These are phyloP conservation scores for Ganaspis brasiliensis DNA, from an alignment of 2,888 invertebrate species.

Conservation along the genomic window DNA sequence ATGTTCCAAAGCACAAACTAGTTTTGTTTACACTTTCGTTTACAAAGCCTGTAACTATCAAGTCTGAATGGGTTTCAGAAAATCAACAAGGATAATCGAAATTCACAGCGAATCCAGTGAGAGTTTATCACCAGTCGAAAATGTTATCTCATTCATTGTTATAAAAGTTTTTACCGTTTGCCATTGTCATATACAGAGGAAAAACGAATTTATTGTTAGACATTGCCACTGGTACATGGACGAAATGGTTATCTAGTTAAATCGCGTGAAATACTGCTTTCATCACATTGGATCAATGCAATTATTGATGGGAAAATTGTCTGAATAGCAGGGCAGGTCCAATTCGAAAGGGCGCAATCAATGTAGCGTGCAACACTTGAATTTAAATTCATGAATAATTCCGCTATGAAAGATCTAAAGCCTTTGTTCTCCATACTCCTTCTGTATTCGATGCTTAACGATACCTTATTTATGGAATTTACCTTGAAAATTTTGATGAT, in stretches of 20 bases:
- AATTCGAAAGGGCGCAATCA: constrained; percentile 69
- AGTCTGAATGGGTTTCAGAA: not conserved
- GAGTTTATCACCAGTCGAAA: not conserved
- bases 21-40: not conserved
- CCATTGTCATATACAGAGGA: not conserved
- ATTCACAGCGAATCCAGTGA: not conserved
- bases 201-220: not conserved
- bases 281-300: constrained; percentile 66
- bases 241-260: constrained; percentile 62
- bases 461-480: constrained; percentile 3
- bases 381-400: constrained; percentile 78
- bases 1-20: not conserved
- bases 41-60: not conserved
- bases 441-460: not conserved
- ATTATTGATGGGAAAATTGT: constrained; percentile 67
- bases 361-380: constrained; percentile 72
- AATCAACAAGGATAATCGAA: constrained; percentile 7
- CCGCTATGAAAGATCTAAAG: constrained; percentile 43
- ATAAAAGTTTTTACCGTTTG: not conserved
- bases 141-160: not conserved
- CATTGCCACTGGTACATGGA: constrained; percentile 33
- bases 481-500: not conserved
- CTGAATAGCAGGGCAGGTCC: constrained; percentile 44
- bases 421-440: not conserved
- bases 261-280: constrained; percentile 71